Evolutionary conservation across 2,888 invertebrate genomes (phyloP).

Genomic region (Volucella zonaria): DNA sequence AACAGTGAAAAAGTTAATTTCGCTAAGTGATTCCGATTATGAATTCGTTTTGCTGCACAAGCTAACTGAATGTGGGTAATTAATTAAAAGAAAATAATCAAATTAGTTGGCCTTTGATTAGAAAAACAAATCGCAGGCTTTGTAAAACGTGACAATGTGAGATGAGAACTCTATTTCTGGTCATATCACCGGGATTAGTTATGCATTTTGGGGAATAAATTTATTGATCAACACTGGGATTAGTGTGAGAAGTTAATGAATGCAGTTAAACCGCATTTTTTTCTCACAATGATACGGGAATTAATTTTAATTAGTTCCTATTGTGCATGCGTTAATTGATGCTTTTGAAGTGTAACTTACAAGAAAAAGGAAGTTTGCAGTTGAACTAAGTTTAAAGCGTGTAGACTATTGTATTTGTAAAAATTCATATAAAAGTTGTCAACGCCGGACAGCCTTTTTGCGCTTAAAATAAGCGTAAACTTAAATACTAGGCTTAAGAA

Average conservation of each 20-base stretch:
- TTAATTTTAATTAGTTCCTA: neutral
- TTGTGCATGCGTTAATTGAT: neutral
- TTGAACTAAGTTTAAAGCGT: too few species aligned
- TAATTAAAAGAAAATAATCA: constrained; percentile 15
- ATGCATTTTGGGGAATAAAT: constrained; percentile 3
- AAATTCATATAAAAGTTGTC: too few species aligned
- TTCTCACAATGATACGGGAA: neutral
- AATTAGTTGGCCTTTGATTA: constrained; percentile 19
- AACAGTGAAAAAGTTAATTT: constrained; percentile 7
- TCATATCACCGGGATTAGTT: constrained; percentile 2
- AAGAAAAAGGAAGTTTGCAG: neutral
- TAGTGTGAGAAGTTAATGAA: neutral
- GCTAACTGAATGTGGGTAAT: constrained; percentile 29
- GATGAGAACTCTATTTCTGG: neutral
- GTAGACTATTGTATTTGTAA: too few species aligned
- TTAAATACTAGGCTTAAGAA: too few species aligned
- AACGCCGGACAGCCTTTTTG: too few species aligned
- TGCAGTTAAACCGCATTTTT: neutral
- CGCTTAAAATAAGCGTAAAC: too few species aligned
- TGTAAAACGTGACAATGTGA: neutral
- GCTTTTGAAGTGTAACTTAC: neutral
- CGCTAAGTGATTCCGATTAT: constrained; percentile 38
- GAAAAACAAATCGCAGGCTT: neutral
- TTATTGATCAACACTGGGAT: too few species aligned
- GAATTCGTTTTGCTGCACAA: constrained; percentile 28